A percentile compares a stretch with the other conserved stretches of the same genome.
These are phyloP conservation scores for Pelvicachromis taeniatus DNA, from an alignment of 2,113 vertebrate genomes.

Conservation along the genomic window DNA sequence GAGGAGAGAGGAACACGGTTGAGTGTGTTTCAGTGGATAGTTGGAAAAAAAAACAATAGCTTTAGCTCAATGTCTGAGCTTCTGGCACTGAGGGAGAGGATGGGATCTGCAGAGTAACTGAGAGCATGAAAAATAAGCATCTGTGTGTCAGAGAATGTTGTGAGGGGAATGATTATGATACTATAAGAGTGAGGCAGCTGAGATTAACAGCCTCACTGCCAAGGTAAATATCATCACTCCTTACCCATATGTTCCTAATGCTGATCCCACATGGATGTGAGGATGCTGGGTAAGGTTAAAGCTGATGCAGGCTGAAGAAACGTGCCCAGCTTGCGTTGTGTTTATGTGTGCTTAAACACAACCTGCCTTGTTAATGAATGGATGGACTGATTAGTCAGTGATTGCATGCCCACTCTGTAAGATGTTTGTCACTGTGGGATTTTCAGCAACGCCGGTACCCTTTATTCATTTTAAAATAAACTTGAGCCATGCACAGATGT, in stretches of 20 bases:
- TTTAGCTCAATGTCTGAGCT: background rate
- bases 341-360: background rate
- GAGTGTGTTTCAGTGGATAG: background rate
- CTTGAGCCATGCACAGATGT: background rate
- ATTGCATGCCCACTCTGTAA: background rate
- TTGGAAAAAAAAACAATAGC: background rate
- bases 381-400: background rate
- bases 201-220: background rate
- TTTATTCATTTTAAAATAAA: background rate
- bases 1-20: background rate
- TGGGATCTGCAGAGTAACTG: conserved; percentile 2
- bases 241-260: background rate
- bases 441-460: background rate
- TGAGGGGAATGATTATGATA: conserved; percentile 34
- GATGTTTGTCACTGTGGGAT: background rate
- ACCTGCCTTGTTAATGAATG: background rate
- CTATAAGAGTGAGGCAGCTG: background rate
- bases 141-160: conserved; percentile 1
- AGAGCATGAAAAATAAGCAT: conserved; percentile 26
- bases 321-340: background rate
- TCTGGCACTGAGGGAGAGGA: background rate
- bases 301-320: background rate
- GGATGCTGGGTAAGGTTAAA: background rate
- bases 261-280: background rate
- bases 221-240: conserved; percentile 10